Base-by-base conservation (phyloP, 2,113 vertebrate genomes). In the Hippocampus zosterae region DNA sequence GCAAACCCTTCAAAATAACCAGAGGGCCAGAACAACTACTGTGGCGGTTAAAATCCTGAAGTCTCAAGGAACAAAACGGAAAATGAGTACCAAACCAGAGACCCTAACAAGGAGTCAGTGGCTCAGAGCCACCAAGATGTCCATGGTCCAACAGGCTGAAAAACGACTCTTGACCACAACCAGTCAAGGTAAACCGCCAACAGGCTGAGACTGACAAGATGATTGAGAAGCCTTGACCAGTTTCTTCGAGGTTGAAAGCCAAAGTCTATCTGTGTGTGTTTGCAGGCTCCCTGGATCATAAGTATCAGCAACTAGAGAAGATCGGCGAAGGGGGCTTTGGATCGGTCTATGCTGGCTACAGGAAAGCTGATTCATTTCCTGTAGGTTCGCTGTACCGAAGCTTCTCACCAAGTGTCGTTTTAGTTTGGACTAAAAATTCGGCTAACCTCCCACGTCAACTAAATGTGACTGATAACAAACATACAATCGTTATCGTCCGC, bases 281-380 rank as follows among this genome's bases (percentile, higher is more conserved):
- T 9, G 13, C 42, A 65, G 63, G n/a, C 63, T 65, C 42, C 13
- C 13, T 65, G 1, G 21, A 46, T 12, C 41, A 46, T 4, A 65
- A 65, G 42, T 65, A 65, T 48, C 63, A 65, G 63, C 63, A 65
- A 23, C 63, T 65, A 1, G 63, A 65, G 23, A 65, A 65, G 23
- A 65, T 65, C 23, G 63, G 63, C 37, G 63, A 65, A 65, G 63
- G 63, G 46, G 63, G 63, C 41, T 65, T 65, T 6, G 63, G 63
- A 18, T 65, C 63, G 3, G 63, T 65, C 63, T 65, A 65, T 2
- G 23, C 41, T 8, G 63, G 63, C 2, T 65, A 65, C 63, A 23
- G 63, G 13, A 65, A 65, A 65, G 8, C 15, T 8, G 63, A 65
- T 65, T 46, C 42, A 27, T 65, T 65, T 27, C 41, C 63, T 18